Base-by-base conservation (phyloP, 2,113 vertebrate species). In the Camelus bactrianus region DNA sequence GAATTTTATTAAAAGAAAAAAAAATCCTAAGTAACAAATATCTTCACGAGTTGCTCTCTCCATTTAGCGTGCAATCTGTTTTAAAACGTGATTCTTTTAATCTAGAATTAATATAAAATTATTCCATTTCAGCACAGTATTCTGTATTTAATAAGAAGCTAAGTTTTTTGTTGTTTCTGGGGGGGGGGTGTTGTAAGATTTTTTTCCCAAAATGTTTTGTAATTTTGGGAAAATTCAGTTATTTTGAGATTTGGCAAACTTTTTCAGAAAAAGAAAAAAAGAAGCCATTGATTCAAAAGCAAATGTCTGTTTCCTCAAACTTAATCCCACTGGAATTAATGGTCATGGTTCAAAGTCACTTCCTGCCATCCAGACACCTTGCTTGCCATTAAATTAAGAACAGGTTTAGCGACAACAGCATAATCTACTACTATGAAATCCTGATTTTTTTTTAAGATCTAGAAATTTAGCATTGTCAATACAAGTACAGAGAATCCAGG, bases 51-150 rank as follows among this genome's bases (percentile, higher is more conserved):
- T 97, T 89, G 46, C 64, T 97, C 96, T 94, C 86, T 94, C 86
- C 86, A 97, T 94, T 97, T 98, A 97, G 95, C 69, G 80, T 83
- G 95, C 94, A 98, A 87, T 95, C 91, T 96, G 95, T 82, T 97
- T 93, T 75, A 89, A 95, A 97, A 96, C 89, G 96, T 89, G 82
- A 95, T 85, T 76, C 32, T 94, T 95, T 96, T 42, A 91, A 91
- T 97, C n/a, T n/a, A 83, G 50, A 97, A 95, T 96, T 94, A 96
- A 95, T 89, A 46, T 64, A 79, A 96, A 96, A 86, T 75, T 50
- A 92, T 52, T 95, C 80, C 35, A 92, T 80, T 93, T 95, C 20
- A 87, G 62, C 38, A 72, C 26, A 52, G 4, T 67, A 38, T 79
- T 93, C 60, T 90, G 6, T 86, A 83, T 86, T 95, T 86, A 94